Conservation (phyloP, 2,888 invertebrate genomes). For the Eulithis prunata region DNA sequence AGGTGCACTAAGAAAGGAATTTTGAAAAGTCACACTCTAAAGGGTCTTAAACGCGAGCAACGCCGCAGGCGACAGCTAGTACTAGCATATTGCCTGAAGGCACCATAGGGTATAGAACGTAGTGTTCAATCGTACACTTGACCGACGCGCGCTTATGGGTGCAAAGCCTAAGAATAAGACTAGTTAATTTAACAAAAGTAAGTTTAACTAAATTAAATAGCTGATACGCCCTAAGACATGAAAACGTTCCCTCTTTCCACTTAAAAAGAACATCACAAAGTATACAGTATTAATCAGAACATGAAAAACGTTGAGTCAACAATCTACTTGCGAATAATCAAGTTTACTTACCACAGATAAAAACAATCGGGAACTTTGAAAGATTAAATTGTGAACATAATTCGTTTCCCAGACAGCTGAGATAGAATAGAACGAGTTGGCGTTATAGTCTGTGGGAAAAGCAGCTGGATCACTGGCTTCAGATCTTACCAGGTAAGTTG, state of each 20-base stretch:
- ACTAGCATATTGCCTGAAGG: too few species aligned
- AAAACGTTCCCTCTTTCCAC: background rate
- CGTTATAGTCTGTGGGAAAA: slow-evolving; percentile 5
- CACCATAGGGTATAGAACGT: too few species aligned
- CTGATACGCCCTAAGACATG: background rate
- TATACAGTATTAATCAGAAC: slow-evolving; percentile 14
- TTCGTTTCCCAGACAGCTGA: slow-evolving; percentile 46
- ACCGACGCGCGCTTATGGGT: too few species aligned
- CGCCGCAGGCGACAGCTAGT: too few species aligned
- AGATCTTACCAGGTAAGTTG: too few species aligned
- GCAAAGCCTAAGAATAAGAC: too few species aligned
- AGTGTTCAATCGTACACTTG: too few species aligned
- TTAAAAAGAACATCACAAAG: background rate
- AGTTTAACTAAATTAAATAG: background rate
- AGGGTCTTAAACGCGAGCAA: too few species aligned
- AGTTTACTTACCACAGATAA: slow-evolving; percentile 40
- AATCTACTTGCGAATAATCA: slow-evolving; percentile 38
- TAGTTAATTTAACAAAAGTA: too few species aligned
- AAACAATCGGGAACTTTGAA: slow-evolving; percentile 51
- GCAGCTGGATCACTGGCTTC: slow-evolving; percentile 3
- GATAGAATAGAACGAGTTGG: slow-evolving; percentile 48
- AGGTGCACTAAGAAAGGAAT: too few species aligned
- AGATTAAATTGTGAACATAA: slow-evolving; percentile 59
- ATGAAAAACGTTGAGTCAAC: slow-evolving; percentile 29
- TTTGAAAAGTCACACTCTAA: too few species aligned